Evolutionary conservation across 2,113 vertebrate genomes (phyloP).

Genomic region (Polypterus senegalus): DNA sequence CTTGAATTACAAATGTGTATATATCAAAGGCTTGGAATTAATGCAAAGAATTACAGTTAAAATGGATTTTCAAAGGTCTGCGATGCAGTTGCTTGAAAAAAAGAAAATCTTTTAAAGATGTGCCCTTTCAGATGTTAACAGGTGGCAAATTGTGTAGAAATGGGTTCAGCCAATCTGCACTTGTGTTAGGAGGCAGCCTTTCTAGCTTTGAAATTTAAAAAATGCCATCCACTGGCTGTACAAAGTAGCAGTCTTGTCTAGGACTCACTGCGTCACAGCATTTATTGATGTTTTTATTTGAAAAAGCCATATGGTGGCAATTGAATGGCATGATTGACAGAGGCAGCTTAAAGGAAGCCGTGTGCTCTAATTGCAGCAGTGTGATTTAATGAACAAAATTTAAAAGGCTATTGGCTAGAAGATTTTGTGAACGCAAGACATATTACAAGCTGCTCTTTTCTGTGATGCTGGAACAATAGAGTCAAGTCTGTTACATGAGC

Average conservation of each 20-base stretch:
- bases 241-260: slow-evolving; percentile 1
- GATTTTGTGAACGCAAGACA: background rate
- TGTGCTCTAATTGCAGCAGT: slow-evolving; percentile 36
- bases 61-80: no score
- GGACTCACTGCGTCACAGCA: slow-evolving; percentile 19
- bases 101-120: no score
- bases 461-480: no score
- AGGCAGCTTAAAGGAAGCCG: slow-evolving; percentile 26
- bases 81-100: no score
- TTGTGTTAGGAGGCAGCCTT: no score
- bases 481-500: no score
- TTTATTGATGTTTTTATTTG: slow-evolving; percentile 29
- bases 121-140: background rate
- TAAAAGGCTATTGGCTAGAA: slow-evolving; percentile 19
- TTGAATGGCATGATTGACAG: slow-evolving; percentile 4
- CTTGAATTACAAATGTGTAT: no score
- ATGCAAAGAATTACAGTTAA: no score
- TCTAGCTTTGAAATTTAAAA: slow-evolving; percentile 13
- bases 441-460: no score
- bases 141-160: background rate
- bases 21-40: no score
- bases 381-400: slow-evolving; percentile 26
- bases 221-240: slow-evolving; percentile 10
- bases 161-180: no score
- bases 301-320: slow-evolving; percentile 38